Conservation (phyloP, 2,888 invertebrate genomes). For the Tachina grossa region DNA sequence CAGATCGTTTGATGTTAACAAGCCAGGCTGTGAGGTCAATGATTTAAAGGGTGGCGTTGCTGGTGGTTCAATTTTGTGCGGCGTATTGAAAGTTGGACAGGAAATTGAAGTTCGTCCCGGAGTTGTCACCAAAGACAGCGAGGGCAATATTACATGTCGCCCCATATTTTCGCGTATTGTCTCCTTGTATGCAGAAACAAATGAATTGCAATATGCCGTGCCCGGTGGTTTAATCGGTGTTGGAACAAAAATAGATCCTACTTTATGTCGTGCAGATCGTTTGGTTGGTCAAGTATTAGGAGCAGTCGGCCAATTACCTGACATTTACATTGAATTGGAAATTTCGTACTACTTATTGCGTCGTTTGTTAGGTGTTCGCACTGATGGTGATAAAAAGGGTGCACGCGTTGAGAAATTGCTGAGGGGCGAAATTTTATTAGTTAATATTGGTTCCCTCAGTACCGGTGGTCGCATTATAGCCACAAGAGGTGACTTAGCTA, state of each 20-base stretch:
- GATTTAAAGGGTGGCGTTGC: slow-evolving; percentile 99
- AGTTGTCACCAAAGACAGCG: slow-evolving; percentile 97
- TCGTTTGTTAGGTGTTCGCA: slow-evolving; percentile 97
- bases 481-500: slow-evolving; percentile 97
- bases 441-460: slow-evolving; percentile 99
- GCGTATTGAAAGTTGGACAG: slow-evolving; percentile 98
- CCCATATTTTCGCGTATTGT: slow-evolving; percentile 99
- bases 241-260: slow-evolving; percentile 99
- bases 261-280: slow-evolving; percentile 98
- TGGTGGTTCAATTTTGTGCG: slow-evolving; percentile 98
- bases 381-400: slow-evolving; percentile 99
- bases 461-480: slow-evolving; percentile 98
- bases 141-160: slow-evolving; percentile 96
- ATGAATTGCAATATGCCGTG: slow-evolving; percentile 98
- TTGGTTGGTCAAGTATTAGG: slow-evolving; percentile 98
- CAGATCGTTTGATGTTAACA: slow-evolving; percentile 99
- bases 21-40: slow-evolving; percentile 99
- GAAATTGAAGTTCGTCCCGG: slow-evolving; percentile 99
- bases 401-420: slow-evolving; percentile 97
- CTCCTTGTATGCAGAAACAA: slow-evolving; percentile 98
- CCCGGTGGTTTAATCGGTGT: slow-evolving; percentile 99
- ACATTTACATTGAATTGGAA: slow-evolving; percentile 98
- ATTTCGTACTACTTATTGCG: slow-evolving; percentile 98
- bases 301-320: slow-evolving; percentile 97
- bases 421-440: slow-evolving; percentile 95